Evolutionary conservation across 1,140 invertebrate genomes (phyloP).

Genomic region (Idris sp.): DNA sequence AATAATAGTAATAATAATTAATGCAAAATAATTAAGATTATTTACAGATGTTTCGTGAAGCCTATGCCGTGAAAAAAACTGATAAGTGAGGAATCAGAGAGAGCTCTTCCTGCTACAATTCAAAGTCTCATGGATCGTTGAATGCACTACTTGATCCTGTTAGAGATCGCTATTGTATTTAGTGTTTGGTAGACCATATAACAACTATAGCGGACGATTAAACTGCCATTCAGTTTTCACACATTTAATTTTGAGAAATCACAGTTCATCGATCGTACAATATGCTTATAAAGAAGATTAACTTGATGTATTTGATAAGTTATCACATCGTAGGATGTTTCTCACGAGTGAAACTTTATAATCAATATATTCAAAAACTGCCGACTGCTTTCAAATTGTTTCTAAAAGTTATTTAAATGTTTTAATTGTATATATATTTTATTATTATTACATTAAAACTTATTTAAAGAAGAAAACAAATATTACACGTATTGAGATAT

Average conservation of each 20-base stretch:
- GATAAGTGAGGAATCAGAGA: constrained; percentile 20
- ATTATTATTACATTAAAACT: no score
- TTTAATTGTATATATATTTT: no score
- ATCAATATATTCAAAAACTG: no score
- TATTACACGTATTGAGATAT: no score
- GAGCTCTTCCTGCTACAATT: constrained; percentile 44
- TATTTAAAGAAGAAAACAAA: no score
- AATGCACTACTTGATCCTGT: constrained; percentile 58
- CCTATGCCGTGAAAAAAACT: constrained; percentile 9
- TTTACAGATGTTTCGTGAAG: constrained; percentile 1
- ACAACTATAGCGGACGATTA: constrained; percentile 53
- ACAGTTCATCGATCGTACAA: constrained; percentile 34
- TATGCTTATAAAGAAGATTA: constrained; percentile 13
- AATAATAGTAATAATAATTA: background rate
- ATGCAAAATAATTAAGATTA: constrained; percentile 6
- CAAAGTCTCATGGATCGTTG: constrained; percentile 57
- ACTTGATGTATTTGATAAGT: constrained; percentile 20
- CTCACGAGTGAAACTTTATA: constrained; percentile 9
- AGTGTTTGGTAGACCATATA: constrained; percentile 58
- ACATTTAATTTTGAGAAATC: constrained; percentile 48
- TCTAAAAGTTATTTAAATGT: no score
- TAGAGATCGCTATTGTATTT: constrained; percentile 53
- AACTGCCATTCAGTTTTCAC: constrained; percentile 50
- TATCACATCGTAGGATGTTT: constrained; percentile 22
- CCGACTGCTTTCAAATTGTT: no score